phyloP scores from a whole-genome alignment of 2,113 vertebrate genomes.

The Cisticola juncidis region DNA sequence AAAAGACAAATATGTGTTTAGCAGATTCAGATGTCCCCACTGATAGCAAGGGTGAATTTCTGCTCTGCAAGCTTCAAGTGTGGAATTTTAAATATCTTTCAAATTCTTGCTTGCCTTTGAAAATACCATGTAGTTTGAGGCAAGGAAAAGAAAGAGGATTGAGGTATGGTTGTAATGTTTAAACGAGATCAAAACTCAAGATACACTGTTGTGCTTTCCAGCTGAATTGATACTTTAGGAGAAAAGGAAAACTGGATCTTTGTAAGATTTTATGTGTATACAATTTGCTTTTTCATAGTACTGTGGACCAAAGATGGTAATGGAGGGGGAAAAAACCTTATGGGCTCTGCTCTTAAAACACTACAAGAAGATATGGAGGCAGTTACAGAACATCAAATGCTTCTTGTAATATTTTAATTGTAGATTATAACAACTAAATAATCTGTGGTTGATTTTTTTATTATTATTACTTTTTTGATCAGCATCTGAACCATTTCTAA shows the following conservation, averaged over 20 bases:
- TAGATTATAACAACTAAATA: neutral
- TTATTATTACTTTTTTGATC: neutral
- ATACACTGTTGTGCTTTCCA: neutral
- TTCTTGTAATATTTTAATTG: neutral
- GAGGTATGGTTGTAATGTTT: neutral
- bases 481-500: neutral
- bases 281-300: neutral
- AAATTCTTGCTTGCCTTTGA: neutral
- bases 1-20: neutral
- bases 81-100: neutral
- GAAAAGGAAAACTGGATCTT: neutral
- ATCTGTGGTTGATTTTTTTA: neutral
- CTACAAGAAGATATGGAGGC: neutral
- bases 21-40: neutral
- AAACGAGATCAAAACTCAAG: neutral
- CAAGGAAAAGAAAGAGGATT: neutral
- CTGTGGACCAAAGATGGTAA: neutral
- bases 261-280: neutral
- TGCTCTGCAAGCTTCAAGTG: neutral
- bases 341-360: neutral
- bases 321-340: accelerated
- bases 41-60: neutral
- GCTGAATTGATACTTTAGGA: neutral
- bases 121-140: neutral
- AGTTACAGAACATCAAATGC: neutral